Base-by-base conservation (phyloP, 2,797 vertebrate genomes). In the Periophthalmus magnuspinnatus region DNA sequence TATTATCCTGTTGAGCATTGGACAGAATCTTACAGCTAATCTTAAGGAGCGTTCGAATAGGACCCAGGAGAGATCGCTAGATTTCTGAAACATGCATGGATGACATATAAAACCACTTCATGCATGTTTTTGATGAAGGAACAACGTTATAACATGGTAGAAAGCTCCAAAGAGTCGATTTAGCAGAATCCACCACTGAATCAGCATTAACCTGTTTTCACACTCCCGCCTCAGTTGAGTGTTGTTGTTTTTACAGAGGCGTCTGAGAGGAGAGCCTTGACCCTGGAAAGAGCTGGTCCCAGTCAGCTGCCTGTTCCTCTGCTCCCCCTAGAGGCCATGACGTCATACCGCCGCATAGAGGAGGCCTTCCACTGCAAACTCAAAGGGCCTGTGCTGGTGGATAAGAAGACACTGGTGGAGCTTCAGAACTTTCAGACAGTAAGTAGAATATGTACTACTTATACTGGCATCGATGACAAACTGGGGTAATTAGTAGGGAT, bases 391-490 rank as follows among this genome's bases (percentile, higher is more conserved):
- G 89, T 96, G 14, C 33, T 91, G 1, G 95, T 97, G 71, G 96
- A 98, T 81, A 95, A 96, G 93, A 96, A 94, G 89, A 97, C 95
- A 0, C 89, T 99, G 92, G 91, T 93, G 73, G 97, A 99, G 71
- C 94, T 99, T 52, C 95, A 95, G 79, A 97, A 96, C 79, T 99
- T 99, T 88, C 97, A 99, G 91, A 95, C 94, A 28, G 97, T 98
- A 92, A 93, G 95, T 67, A 81, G 82, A 83, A 85, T 19, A 19
- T 6, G 21, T 13, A 5, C 11, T n/a, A 55, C 54, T 24, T 28
- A 28, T 3, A 28, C 22, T 56, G 41, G 13, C 41, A 45, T 11
- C 10, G 1, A 36, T 38, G 36, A 38, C 10, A 38, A 38, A 38
- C 10, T n/a, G 9, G 41, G 38, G 13, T 11, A 41, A 11, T 13